phyloP scores from a whole-genome alignment of 2,113 vertebrate species.

The Heliornis fulica region DNA sequence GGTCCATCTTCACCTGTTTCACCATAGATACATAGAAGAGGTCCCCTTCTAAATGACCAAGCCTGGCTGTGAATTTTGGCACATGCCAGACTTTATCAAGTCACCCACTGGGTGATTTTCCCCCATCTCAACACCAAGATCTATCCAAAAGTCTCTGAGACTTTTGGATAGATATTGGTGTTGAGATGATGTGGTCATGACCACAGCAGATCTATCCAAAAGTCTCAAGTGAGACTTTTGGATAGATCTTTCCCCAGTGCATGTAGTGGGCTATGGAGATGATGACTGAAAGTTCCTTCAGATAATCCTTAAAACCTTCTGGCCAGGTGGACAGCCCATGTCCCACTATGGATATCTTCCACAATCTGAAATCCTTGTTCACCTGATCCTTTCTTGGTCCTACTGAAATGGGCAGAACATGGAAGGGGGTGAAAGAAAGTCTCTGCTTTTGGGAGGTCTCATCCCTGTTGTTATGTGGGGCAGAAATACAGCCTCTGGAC shows the following conservation, averaged over 20 bases:
- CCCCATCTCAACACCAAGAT: fast-evolving
- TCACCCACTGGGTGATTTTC: neutral
- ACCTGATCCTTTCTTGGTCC: neutral
- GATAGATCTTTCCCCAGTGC: no score
- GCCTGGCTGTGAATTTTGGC: neutral
- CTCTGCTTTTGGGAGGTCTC: neutral
- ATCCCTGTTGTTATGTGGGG: neutral
- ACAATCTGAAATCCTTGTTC: fast-evolving
- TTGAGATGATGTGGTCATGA: neutral
- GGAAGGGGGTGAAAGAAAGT: fast-evolving
- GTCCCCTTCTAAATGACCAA: neutral
- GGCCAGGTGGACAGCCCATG: neutral
- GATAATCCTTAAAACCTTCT: neutral
- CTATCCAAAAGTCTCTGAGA: no score
- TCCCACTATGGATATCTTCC: neutral
- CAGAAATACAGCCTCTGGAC: neutral
- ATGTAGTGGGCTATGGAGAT: neutral
- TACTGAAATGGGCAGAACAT: neutral
- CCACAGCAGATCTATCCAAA: no score
- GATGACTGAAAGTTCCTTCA: neutral
- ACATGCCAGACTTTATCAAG: fast-evolving
- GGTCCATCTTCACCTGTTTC: neutral
- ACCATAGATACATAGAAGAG: neutral
- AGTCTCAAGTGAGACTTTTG: no score
- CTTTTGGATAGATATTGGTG: neutral